These are phyloP conservation scores for Drosophila koepferae DNA, from an alignment of 2,888 invertebrate genomes.

Conservation along the genomic window DNA sequence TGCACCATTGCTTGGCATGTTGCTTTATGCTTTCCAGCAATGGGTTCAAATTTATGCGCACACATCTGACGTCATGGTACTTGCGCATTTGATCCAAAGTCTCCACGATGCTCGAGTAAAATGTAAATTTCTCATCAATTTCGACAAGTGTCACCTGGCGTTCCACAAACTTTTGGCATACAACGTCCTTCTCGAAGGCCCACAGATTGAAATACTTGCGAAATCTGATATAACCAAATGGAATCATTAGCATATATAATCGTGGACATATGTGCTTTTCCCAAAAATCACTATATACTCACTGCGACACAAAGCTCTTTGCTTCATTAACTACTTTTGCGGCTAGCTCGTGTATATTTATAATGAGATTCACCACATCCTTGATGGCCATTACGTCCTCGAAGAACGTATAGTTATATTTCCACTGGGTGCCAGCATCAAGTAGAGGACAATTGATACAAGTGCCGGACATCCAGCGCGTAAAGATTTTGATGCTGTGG, in stretches of 20 bases:
- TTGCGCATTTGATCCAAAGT: slow-evolving; percentile 88
- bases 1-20: slow-evolving; percentile 93
- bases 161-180: slow-evolving; percentile 92
- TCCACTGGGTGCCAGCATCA: slow-evolving; percentile 83
- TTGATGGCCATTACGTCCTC: slow-evolving; percentile 90
- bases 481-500: slow-evolving; percentile 89
- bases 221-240: slow-evolving; percentile 86
- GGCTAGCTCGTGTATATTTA: slow-evolving; percentile 89
- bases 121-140: slow-evolving; percentile 94
- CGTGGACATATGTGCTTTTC: neutral
- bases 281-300: slow-evolving; percentile 31
- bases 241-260: neutral
- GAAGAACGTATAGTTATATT: slow-evolving; percentile 91
- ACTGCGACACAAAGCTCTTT: slow-evolving; percentile 81
- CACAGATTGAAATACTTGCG: slow-evolving; percentile 91
- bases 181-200: slow-evolving; percentile 90
- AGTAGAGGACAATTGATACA: slow-evolving; percentile 89
- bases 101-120: slow-evolving; percentile 91
- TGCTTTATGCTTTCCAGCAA: slow-evolving; percentile 89
- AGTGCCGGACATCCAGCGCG: slow-evolving; percentile 94
- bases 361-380: slow-evolving; percentile 89
- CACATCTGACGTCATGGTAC: slow-evolving; percentile 88
- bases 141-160: slow-evolving; percentile 87
- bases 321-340: slow-evolving; percentile 89
- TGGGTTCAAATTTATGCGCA: slow-evolving; percentile 91